Base-by-base conservation (phyloP, 2,888 invertebrate species). In the Mythimna vitellina region DNA sequence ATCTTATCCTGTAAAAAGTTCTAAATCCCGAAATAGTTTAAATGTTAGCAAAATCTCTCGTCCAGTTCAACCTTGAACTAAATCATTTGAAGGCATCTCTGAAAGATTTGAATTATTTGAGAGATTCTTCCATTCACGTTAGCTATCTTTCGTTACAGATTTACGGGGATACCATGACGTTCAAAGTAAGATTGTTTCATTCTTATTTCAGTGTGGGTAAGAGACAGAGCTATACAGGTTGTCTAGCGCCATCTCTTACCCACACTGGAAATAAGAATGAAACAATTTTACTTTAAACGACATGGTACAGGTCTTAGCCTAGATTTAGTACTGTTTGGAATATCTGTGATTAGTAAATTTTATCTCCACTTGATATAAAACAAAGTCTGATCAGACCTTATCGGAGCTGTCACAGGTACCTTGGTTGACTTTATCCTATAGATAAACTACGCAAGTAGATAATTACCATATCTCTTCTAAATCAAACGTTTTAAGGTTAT, bases 401-500 rank as follows among this genome's bases (percentile, higher is more conserved):
- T 29, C n/a, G 4, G 14, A 32, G 14, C 54, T 63, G 61, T 51
- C 53, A 38, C 49, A 64, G 58, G 20, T 49, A 49, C 49, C 7
- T 54, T 74, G 53, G 60, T 61, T 42, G 38, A 70, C 53, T 74
- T 58, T 65, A 62, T 65, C 12, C 49, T 29, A n/a, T 20, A 64
- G 14, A 66, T 70, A 42, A 22, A 17, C 8, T 53, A 29, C 35
- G 20, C 25, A 46, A 14, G 20, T 29, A 20, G 25, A 56, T 65
- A 58, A 64, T 51, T 69, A 49, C 1, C 22, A 38, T 65, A 54
- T 60, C 42, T 12, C 14, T 69, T 56, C 54, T 64, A n/a, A 69
- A 42, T 65, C 29, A 61, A 58, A 51, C 10, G 54, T 63, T 66
- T 42, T 42, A 38, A 38, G 42, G 56, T 81, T 82, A 82, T 42